Evolutionary conservation across 1,140 invertebrate species (phyloP).

Genomic region (Bombus sylvicola): DNA sequence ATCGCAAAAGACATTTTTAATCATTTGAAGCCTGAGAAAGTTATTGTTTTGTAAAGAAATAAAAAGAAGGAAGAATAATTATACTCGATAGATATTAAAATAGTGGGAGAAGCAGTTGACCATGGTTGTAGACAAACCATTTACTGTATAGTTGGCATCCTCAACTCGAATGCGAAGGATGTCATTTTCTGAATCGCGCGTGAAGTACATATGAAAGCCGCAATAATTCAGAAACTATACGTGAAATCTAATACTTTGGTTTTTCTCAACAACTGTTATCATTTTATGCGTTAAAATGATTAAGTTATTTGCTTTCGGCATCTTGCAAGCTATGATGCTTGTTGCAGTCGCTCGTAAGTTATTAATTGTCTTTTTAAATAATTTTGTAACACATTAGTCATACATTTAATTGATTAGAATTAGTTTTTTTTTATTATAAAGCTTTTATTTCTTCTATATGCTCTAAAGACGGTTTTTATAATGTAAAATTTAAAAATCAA

Average conservation of each 20-base stretch:
- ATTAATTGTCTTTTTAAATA: background rate
- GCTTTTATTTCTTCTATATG: background rate
- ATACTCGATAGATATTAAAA: background rate
- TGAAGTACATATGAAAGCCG: background rate
- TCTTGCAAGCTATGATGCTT: background rate
- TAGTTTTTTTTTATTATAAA: background rate
- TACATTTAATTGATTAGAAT: background rate
- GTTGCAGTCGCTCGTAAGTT: constrained; percentile 54
- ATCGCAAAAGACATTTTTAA: background rate
- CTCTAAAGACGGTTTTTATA: background rate
- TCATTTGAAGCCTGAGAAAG: background rate
- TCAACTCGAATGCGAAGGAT: constrained; percentile 16
- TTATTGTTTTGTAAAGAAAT: background rate
- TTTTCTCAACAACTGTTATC: background rate
- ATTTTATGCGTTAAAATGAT: constrained; percentile 23
- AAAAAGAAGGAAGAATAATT: background rate
- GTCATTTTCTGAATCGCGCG: background rate
- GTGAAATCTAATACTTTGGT: background rate
- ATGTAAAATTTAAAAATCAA: background rate
- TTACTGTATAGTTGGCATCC: constrained; percentile 51
- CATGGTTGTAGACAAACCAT: constrained; percentile 60
- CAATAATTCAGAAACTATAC: background rate
- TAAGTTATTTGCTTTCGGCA: background rate
- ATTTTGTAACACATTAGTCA: background rate
- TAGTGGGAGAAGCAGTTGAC: constrained; percentile 67